A percentile compares a stretch with the other conserved stretches of the same genome.
Conservation (phyloP, 2,797 vertebrate species). For the Coregonus suidteri region DNA sequence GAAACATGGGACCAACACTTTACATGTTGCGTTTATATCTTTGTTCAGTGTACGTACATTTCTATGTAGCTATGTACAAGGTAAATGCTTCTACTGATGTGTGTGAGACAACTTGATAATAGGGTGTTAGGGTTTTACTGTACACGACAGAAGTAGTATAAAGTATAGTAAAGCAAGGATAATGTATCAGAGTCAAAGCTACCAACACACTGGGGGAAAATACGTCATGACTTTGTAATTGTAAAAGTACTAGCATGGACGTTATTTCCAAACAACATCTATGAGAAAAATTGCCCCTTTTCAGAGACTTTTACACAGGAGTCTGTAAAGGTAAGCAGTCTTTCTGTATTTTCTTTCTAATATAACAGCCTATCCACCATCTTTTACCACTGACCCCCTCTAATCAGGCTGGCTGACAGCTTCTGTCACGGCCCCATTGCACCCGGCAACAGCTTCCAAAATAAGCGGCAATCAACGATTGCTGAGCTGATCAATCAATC, state of each 20-base stretch:
- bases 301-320: neutral
- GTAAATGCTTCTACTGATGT: neutral
- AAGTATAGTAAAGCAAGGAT: neutral
- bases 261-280: neutral
- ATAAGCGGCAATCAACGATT: constrained; percentile 58
- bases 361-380: neutral
- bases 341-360: no score
- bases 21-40: no score
- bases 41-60: neutral
- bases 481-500: constrained; percentile 75
- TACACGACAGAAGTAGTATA: neutral
- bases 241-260: neutral
- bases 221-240: neutral
- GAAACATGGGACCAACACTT: no score
- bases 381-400: constrained; percentile 2
- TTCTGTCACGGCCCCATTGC: constrained; percentile 45
- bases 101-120: neutral
- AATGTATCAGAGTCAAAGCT: no score
- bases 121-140: neutral
- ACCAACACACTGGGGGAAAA: no score
- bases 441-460: constrained; percentile 51
- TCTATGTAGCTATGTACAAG: no score
- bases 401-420: constrained; percentile 44
- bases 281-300: neutral
- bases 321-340: neutral